Percentiles rank a stretch among this genome's conserved stretches.
These are phyloP conservation scores for Machimus atricapillus DNA, from an alignment of 2,888 invertebrate genomes.

Conservation along the genomic window DNA sequence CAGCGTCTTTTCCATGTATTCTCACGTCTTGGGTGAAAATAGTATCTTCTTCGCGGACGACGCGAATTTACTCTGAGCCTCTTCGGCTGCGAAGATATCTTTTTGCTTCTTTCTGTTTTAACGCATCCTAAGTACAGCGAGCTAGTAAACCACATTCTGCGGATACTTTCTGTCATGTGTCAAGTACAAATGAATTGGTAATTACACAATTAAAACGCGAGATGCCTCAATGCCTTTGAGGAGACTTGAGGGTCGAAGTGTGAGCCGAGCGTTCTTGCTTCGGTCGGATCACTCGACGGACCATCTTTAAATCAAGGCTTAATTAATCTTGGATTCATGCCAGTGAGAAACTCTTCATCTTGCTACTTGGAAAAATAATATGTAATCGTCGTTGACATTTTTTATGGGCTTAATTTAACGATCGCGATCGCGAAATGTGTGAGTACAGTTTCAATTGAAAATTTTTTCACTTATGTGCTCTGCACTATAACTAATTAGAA, in stretches of 20 bases:
- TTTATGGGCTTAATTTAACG: conserved; percentile 18
- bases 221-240: conserved; percentile 30
- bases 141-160: conserved; percentile 31
- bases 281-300: neutral
- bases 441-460: neutral
- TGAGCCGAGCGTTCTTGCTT: neutral
- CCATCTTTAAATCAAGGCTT: conserved; percentile 40
- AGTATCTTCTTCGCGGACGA: neutral
- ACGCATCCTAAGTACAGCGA: neutral
- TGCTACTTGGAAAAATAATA: conserved; percentile 43
- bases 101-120: neutral
- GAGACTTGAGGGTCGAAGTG: neutral
- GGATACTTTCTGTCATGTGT: conserved; percentile 41
- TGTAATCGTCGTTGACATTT: conserved; percentile 44
- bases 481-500: neutral
- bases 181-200: conserved; percentile 48
- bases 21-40: conserved; percentile 17
- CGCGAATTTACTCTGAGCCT: neutral
- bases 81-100: neutral
- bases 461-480: neutral
- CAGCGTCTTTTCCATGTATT: conserved; percentile 9
- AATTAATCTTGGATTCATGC: conserved; percentile 47
- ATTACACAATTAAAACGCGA: conserved; percentile 47
- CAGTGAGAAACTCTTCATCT: conserved; percentile 25
- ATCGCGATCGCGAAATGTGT: neutral